phyloP scores from a whole-genome alignment of 2,113 vertebrate genomes.

The Melozone crissalis region DNA sequence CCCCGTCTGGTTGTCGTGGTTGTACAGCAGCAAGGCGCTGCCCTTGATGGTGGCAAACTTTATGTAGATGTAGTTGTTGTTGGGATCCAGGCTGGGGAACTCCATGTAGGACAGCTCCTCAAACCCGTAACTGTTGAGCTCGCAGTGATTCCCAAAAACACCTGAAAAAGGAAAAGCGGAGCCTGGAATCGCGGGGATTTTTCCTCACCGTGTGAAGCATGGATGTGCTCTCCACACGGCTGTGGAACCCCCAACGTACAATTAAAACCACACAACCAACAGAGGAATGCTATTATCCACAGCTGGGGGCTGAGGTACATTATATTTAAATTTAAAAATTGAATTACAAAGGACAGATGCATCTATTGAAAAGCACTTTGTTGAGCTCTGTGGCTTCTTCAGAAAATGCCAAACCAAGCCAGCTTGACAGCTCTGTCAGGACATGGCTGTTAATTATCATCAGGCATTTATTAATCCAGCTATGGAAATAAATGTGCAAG shows the following conservation, averaged over 20 bases:
- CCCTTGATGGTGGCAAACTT: conserved; percentile 94
- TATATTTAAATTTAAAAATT: background rate
- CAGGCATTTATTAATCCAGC: background rate
- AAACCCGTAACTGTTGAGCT: conserved; percentile 96
- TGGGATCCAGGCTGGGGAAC: conserved; percentile 95
- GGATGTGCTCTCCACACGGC: background rate
- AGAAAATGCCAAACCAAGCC: background rate
- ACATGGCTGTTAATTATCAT: background rate
- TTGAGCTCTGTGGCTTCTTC: background rate
- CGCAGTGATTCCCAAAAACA: conserved; percentile 97
- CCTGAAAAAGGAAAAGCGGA: conserved; percentile 74
- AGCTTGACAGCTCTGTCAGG: background rate
- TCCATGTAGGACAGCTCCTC: conserved; percentile 98
- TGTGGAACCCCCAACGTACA: background rate
- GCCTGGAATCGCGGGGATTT: background rate
- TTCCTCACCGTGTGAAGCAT: accelerated
- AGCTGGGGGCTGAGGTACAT: background rate
- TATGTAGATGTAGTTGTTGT: conserved; percentile 98
- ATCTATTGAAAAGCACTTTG: background rate
- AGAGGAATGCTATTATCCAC: background rate
- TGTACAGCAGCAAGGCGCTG: conserved; percentile 90
- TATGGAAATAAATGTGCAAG: background rate
- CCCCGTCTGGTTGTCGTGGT: conserved; percentile 94
- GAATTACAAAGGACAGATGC: background rate
- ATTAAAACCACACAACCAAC: background rate